Evolutionary conservation across 1,140 invertebrate genomes (phyloP).

Genomic region (Periplaneta americana): DNA sequence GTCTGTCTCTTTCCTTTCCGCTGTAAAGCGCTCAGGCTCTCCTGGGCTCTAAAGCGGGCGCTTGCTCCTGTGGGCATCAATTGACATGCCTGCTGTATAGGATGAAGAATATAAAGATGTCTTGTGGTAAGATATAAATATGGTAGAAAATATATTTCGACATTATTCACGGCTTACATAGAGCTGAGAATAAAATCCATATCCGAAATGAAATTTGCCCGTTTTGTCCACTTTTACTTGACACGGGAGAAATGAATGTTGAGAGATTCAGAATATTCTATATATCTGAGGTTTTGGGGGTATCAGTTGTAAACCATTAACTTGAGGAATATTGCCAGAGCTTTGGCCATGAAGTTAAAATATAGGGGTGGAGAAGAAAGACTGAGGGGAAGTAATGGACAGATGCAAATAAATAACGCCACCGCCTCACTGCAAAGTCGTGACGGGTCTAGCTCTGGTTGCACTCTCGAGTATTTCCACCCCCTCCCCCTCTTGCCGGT

Average conservation of each 20-base stretch:
- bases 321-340: neutral
- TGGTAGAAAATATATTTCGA: too few relatives aligned
- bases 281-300: neutral
- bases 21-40: too few relatives aligned
- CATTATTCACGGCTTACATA: too few relatives aligned
- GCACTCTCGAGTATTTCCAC: neutral
- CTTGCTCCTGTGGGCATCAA: too few relatives aligned
- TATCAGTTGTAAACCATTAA: neutral
- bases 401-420: neutral
- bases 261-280: neutral
- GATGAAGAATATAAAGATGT: too few relatives aligned
- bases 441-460: neutral
- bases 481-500: neutral
- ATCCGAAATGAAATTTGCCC: neutral
- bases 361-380: neutral
- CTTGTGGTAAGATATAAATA: too few relatives aligned
- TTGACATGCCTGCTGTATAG: too few relatives aligned
- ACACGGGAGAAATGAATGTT: neutral
- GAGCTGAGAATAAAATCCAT: too few relatives aligned
- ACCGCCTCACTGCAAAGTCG: neutral
- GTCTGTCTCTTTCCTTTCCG: too few relatives aligned
- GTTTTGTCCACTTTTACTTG: neutral
- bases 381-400: neutral
- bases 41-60: too few relatives aligned
- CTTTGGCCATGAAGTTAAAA: neutral